A percentile compares a stretch with the other conserved stretches of the same genome.
These are phyloP conservation scores for Ophioderma brevispina DNA, from an alignment of 35 echinoderm and acorn worm species.

Conservation along the genomic window DNA sequence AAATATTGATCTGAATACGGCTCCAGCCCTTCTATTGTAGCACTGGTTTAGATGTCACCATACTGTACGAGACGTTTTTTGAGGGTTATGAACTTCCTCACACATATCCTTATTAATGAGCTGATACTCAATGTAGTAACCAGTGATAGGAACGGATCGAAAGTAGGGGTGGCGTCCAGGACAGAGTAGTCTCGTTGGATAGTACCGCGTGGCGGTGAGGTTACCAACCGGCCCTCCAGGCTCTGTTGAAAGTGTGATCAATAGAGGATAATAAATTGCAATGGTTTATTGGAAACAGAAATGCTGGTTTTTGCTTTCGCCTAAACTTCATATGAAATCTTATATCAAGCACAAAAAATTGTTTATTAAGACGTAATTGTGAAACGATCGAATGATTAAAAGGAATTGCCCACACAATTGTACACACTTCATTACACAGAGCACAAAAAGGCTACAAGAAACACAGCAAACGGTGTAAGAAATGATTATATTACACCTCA, in stretches of 20 bases:
- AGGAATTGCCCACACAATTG: too few relatives aligned
- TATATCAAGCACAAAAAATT: too few relatives aligned
- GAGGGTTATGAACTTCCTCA: neutral
- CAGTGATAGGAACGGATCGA: neutral
- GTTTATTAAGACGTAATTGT: too few relatives aligned
- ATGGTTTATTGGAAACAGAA: too few relatives aligned
- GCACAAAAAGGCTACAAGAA: too few relatives aligned
- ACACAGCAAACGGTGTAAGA: too few relatives aligned
- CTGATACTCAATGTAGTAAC: neutral
- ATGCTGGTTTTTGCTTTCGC: too few relatives aligned
- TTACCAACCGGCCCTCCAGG: neutral
- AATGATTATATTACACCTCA: too few relatives aligned
- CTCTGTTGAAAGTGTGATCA: neutral
- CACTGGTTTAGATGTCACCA: neutral
- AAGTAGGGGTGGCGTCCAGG: neutral
- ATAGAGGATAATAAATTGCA: too few relatives aligned
- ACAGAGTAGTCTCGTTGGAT: neutral
- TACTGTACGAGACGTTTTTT: neutral
- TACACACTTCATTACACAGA: too few relatives aligned
- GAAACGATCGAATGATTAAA: too few relatives aligned
- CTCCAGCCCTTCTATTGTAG: neutral
- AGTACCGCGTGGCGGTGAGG: neutral
- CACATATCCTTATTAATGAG: neutral
- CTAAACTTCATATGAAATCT: too few relatives aligned
- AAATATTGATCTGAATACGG: neutral